Base-by-base conservation (phyloP, 1,140 invertebrate genomes). In the Papilio dardanus region DNA sequence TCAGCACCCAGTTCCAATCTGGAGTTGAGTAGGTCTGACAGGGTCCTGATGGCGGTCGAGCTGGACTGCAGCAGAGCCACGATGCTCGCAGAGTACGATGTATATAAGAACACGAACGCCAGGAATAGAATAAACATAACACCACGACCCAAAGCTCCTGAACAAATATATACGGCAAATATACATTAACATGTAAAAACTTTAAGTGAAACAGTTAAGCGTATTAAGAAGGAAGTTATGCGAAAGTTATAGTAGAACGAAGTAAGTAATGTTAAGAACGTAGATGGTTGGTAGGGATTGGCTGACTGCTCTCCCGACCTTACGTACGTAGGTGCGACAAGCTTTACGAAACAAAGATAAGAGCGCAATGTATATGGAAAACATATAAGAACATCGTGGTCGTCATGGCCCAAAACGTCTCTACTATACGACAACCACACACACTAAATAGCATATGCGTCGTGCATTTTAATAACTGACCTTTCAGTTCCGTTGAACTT, bases 61-160 rank as follows among this genome's bases (percentile, higher is more conserved):
- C 94, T 95, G 0, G 95, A 95, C 80, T 96, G 95, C 4, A 96
- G 82, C 10, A 96, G 80, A 2, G 94, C 94, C 0, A 96, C 95
- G 33, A 96, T 96, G 79, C 95, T 95, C 2, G 95, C 95, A 3
- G 95, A 95, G 81, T 96, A 96, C 2, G 95, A 94, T 0, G 94
- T 94, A 75, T 95, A 95, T 0, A 95, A 79, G 71, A 93, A 93
- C 35, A 93, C 77, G 37, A 95, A 90, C 3, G 91, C 83, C 42
- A 93, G 80, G 74, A 94, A 94, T 16, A 94, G 76, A 42, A 94
- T 76, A 8, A 95, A 89, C 65, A 91, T 93, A 54, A 94, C 92
- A n/a, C 94, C 86, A 16, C 94, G 87, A 14, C 94, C 93, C 28
- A 91, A 77, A 62, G 81, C 79, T 73, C 92, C 90, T 81, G 76